Evolutionary conservation across 92 coral and sea anemone species (phyloP).

Genomic region (Phenganax subtilis): DNA sequence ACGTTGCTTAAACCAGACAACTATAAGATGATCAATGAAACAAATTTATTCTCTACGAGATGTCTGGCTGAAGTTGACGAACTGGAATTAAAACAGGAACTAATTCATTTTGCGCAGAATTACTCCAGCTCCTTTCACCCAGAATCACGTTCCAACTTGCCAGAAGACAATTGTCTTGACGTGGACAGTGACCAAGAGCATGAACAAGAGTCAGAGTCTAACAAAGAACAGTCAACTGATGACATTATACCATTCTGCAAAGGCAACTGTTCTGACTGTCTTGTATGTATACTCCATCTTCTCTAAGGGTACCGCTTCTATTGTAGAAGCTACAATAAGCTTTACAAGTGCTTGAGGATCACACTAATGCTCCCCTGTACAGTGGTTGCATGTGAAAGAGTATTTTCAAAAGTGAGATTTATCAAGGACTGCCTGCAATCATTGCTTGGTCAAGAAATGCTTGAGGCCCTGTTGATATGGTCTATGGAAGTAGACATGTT

Average conservation of each 20-base stretch:
- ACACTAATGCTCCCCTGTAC: constrained; percentile 16
- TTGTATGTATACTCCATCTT: neutral
- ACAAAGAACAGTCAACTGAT: constrained; percentile 2
- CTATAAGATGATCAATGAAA: constrained; percentile 9
- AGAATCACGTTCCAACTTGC: neutral
- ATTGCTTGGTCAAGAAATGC: neutral
- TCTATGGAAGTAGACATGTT: constrained; percentile 7
- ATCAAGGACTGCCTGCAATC: constrained; percentile 10
- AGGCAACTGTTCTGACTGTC: constrained; percentile 14
- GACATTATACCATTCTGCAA: constrained; percentile 10
- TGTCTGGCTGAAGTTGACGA: constrained; percentile 17
- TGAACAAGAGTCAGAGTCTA: neutral
- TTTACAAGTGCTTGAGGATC: constrained; percentile 1
- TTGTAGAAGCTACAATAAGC: constrained; percentile 17
- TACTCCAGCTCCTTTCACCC: neutral
- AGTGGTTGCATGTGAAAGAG: constrained; percentile 14
- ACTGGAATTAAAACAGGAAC: constrained; percentile 21
- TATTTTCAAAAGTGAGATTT: constrained; percentile 12
- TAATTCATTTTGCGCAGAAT: constrained; percentile 18
- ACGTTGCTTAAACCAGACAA: constrained; percentile 6
- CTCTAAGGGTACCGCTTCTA: constrained; percentile 16
- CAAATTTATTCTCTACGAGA: constrained; percentile 3
- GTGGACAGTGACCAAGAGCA: constrained; percentile 8
- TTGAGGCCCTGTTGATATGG: neutral
- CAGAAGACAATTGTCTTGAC: neutral